Conservation (phyloP, 2,113 vertebrate genomes). For the Rhegmatorhina hoffmannsi region DNA sequence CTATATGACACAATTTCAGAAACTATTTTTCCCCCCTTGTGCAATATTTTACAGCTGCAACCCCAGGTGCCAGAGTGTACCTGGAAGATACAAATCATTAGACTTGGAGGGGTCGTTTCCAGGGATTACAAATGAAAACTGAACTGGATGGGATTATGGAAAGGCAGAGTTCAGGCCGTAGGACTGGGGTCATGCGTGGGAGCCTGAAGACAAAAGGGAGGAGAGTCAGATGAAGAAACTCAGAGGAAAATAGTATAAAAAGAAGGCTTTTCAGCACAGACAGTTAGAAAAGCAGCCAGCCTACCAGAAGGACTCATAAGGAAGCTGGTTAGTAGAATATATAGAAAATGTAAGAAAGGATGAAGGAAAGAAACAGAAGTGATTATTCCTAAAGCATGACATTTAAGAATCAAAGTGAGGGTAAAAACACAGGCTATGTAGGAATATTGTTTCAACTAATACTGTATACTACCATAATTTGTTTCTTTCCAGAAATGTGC, state of each 20-base stretch:
- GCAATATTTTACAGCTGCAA: not conserved
- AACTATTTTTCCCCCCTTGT: not conserved
- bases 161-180: not conserved
- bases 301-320: not conserved
- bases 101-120: not conserved
- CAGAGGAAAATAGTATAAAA: not conserved
- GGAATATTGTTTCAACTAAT: not conserved
- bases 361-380: not conserved
- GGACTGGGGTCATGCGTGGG: not conserved
- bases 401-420: not conserved
- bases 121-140: not conserved
- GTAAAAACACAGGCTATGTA: not conserved
- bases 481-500: not conserved
- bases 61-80: not conserved
- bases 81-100: not conserved
- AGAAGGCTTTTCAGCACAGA: not conserved
- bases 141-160: not conserved
- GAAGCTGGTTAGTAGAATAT: not conserved
- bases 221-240: not conserved
- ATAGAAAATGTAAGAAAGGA: not conserved
- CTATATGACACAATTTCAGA: not conserved
- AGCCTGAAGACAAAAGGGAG: not conserved
- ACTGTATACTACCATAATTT: rapidly evolving
- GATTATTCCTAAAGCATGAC: not conserved
- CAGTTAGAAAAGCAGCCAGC: not conserved